A percentile compares a stretch with the other conserved stretches of the same genome.
These are phyloP conservation scores for Thunnus maccoyii DNA, from an alignment of 2,113 vertebrate genomes.

Conservation along the genomic window DNA sequence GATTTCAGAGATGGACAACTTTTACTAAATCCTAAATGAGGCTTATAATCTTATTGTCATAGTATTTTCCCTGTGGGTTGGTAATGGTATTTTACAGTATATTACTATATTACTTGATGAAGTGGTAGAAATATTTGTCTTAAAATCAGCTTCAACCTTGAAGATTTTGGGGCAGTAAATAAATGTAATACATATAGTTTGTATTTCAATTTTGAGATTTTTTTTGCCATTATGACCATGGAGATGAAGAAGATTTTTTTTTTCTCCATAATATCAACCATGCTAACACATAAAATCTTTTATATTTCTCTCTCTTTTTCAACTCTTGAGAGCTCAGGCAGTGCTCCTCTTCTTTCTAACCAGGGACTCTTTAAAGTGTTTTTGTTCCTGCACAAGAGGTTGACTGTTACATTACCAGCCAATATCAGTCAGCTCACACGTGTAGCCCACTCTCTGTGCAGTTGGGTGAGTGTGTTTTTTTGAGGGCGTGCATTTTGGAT, in stretches of 20 bases:
- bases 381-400: slow-evolving; percentile 3
- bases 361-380: slow-evolving; percentile 15
- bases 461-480: slow-evolving; percentile 9
- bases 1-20: slow-evolving; percentile 32
- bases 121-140: neutral
- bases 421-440: slow-evolving; percentile 27
- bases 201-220: neutral
- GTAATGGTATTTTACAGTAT: no score
- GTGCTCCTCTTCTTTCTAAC: slow-evolving; percentile 14
- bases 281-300: neutral
- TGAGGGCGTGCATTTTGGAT: slow-evolving; percentile 33
- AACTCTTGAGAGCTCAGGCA: neutral
- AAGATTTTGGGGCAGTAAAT: neutral
- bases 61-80: neutral
- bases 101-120: no score
- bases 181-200: no score
- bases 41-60: neutral
- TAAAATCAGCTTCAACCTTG: neutral
- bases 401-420: slow-evolving; percentile 33
- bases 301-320: neutral
- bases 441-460: slow-evolving; percentile 19
- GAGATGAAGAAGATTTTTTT: no score
- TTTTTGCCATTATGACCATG: neutral
- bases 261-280: neutral
- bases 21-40: slow-evolving; percentile 18